Evolutionary conservation across 1,140 invertebrate genomes (phyloP), one percentile per base, ranked within the genome.

Genomic region (Scaptomyza montana): DNA sequence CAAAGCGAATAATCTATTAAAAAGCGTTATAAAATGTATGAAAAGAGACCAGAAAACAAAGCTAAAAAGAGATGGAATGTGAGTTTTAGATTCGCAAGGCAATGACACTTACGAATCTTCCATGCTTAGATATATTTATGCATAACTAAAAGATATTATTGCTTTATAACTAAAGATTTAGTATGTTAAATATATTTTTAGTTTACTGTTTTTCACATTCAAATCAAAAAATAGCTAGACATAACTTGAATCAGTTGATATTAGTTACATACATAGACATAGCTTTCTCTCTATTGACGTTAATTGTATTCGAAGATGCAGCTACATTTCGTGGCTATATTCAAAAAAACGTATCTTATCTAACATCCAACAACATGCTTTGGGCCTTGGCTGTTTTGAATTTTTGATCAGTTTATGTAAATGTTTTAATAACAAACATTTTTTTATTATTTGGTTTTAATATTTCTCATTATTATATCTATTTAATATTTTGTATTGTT

Each of bases 271-370:
- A 60, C 21, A 47, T 43, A 19, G 43, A 21, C 87, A 16, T 16
- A 16, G 85, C 84, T 89, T 89, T 89, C 85, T 89, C 85, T 80
- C 55, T 75, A 56, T 74, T 1, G 79, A 33, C 46, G 74, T 89
- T 90, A 84, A 90, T 89, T 89, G 85, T 89, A 89, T 89, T 78
- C 85, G 73, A 85, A 89, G 77, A 84, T 89, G 79, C 75, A 70
- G 84, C 82, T 16, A 16, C 16, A 16, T 16, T 61, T 59, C 33
- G 39, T 78, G 72, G 77, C 71, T 78, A 36, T 39, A n/a, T n/a
- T n/a, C n/a, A n/a, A n/a, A n/a, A n/a, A 39, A 56, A 74, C 72
- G 74, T 53, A 36, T 36, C 33, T 9, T 36, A 1, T 36, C 8
- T 9, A 10, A 10, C 28, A 25, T 66, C 53, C 59, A 55, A 3